A percentile compares a stretch with the other conserved stretches of the same genome.
These are phyloP conservation scores for Aphidius gifuensis DNA, from an alignment of 1,140 invertebrate species.

Conservation along the genomic window DNA sequence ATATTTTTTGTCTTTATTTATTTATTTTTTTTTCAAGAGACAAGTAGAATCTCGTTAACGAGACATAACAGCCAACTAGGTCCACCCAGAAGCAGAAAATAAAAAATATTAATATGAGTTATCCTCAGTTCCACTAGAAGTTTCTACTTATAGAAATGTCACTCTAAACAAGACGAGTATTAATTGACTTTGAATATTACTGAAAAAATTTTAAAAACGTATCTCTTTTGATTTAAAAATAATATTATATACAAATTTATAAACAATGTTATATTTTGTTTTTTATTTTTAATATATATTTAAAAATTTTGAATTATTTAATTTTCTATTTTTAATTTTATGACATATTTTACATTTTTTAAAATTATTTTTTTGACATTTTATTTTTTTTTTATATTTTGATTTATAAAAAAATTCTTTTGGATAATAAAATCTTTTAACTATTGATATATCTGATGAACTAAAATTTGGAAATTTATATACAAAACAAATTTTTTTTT, in stretches of 20 bases:
- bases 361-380: too few species aligned
- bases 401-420: too few species aligned
- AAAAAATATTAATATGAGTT: slow-evolving; percentile 45
- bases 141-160: slow-evolving; percentile 53
- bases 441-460: too few species aligned
- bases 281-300: slow-evolving; percentile 4
- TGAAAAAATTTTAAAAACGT: slow-evolving; percentile 10
- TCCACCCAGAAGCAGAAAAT: slow-evolving; percentile 30
- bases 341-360: too few species aligned
- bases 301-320: background rate
- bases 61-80: slow-evolving; percentile 3
- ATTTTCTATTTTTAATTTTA: slow-evolving; percentile 1
- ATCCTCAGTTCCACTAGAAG: slow-evolving; percentile 37
- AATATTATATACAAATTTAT: slow-evolving; percentile 13
- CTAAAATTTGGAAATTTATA: too few species aligned
- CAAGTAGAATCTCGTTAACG: slow-evolving; percentile 3
- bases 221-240: slow-evolving; percentile 19
- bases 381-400: too few species aligned
- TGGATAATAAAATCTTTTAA: too few species aligned
- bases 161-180: slow-evolving; percentile 46
- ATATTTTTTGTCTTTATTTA: background rate
- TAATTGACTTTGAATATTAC: slow-evolving; percentile 48
- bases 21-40: too few species aligned
- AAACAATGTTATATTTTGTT: slow-evolving; percentile 1
- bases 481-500: too few species aligned